A percentile compares a stretch with the other conserved stretches of the same genome.
Conservation (phyloP, 2,797 vertebrate genomes). For the Neostethus bicornis region DNA sequence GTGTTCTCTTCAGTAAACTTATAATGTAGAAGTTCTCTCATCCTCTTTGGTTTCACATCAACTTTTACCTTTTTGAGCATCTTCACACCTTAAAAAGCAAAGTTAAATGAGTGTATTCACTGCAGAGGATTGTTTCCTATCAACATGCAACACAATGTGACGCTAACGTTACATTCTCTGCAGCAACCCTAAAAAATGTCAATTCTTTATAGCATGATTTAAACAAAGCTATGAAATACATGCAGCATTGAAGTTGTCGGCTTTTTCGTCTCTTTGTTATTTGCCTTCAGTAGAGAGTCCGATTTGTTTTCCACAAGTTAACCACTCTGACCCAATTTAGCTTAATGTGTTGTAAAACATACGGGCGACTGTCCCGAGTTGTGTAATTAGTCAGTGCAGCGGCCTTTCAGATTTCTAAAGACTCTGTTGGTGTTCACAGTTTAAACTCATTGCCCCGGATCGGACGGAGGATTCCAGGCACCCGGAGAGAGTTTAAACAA, state of each 20-base stretch:
- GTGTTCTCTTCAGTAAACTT: too few species aligned
- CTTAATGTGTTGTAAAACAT: slow-evolving; percentile 1
- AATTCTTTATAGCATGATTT: slow-evolving; percentile 1
- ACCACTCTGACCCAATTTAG: slow-evolving; percentile 31
- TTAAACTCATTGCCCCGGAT: slow-evolving; percentile 65
- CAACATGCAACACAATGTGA: background rate
- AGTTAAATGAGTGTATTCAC: too few species aligned
- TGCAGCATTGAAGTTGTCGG: background rate
- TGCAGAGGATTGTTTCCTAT: too few species aligned
- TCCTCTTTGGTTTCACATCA: background rate
- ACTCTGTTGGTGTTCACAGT: slow-evolving; percentile 63
- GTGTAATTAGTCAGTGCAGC: slow-evolving; percentile 26
- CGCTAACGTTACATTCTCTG: background rate
- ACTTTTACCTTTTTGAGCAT: too few species aligned
- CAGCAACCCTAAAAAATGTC: background rate
- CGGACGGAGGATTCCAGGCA: slow-evolving; percentile 38
- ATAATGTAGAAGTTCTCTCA: too few species aligned
- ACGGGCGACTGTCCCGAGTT: slow-evolving; percentile 29
- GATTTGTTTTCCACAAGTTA: slow-evolving; percentile 1
- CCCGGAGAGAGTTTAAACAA: slow-evolving; percentile 50
- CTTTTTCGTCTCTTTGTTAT: background rate
- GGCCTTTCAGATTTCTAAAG: slow-evolving; percentile 59
- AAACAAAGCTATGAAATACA: background rate
- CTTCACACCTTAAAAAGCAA: too few species aligned
- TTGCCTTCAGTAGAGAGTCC: background rate